Conservation (phyloP, 1,140 invertebrate genomes). For the Anoplolepis gracilipes region DNA sequence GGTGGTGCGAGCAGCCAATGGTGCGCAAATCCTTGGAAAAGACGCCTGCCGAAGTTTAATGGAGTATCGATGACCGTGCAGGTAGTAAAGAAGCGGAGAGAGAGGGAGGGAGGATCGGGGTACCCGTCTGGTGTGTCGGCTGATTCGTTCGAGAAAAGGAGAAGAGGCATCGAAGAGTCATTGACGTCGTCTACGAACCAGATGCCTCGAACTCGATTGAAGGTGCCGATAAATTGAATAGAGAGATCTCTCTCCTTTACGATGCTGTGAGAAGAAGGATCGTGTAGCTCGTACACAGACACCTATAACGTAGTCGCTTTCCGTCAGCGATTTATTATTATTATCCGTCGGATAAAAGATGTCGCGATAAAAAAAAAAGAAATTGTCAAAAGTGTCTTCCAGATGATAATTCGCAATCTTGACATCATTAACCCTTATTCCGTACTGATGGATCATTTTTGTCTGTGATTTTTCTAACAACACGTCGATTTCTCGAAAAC, state of each 20-base stretch:
- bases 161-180: slow-evolving; percentile 40
- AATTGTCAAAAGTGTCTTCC: neutral
- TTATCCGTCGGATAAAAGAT: slow-evolving; percentile 45
- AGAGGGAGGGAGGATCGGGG: neutral
- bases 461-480: no score
- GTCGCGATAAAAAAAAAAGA: neutral
- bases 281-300: slow-evolving; percentile 18
- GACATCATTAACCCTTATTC: no score
- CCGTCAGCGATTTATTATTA: slow-evolving; percentile 58
- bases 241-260: slow-evolving; percentile 59
- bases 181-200: slow-evolving; percentile 47
- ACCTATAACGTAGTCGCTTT: slow-evolving; percentile 45
- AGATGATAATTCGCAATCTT: neutral
- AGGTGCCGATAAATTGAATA: slow-evolving; percentile 65
- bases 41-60: slow-evolving; percentile 63
- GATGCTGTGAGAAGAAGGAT: slow-evolving; percentile 11
- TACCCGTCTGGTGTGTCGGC: neutral
- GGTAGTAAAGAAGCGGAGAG: neutral
- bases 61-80: slow-evolving; percentile 61
- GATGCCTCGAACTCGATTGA: slow-evolving; percentile 43
- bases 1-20: slow-evolving; percentile 45
- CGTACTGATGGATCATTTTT: no score
- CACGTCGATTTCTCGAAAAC: no score
- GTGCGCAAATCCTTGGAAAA: slow-evolving; percentile 53
- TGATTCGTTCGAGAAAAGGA: slow-evolving; percentile 27